Evolutionary conservation across 2,888 invertebrate genomes (phyloP).

Genomic region (Leptopilina myrica): DNA sequence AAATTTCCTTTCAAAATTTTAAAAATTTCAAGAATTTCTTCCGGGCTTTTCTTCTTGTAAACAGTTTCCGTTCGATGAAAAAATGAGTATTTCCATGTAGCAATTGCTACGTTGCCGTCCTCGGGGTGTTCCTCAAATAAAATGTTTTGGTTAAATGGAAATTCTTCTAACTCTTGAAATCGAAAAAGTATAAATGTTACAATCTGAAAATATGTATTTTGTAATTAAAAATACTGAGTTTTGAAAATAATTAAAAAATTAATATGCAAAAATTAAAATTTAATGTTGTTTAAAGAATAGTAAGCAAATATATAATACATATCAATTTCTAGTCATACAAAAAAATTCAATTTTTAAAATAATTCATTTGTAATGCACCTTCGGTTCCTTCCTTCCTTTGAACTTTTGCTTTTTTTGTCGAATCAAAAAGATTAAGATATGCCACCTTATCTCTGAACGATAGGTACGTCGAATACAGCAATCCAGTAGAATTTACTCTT

Average conservation of each 20-base stretch:
- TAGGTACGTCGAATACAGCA: not conserved
- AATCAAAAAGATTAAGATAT: not conserved
- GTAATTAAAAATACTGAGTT: not conserved
- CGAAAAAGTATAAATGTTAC: not conserved
- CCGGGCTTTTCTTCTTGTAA: too few relatives aligned
- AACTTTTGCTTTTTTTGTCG: not conserved
- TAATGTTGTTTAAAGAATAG: not conserved
- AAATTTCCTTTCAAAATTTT: too few relatives aligned
- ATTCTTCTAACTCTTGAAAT: not conserved
- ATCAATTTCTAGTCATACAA: not conserved
- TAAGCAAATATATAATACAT: not conserved
- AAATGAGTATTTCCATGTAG: too few relatives aligned
- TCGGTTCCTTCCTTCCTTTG: not conserved
- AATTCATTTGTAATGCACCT: not conserved
- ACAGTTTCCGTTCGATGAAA: too few relatives aligned
- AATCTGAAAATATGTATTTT: not conserved
- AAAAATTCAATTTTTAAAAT: not conserved
- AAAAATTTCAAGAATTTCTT: too few relatives aligned
- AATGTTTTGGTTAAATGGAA: too few relatives aligned
- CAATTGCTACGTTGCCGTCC: too few relatives aligned
- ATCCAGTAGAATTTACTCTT: not conserved
- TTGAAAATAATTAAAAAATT: not conserved
- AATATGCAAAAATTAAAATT: slow-evolving; percentile 3
- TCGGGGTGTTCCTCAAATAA: too few relatives aligned
- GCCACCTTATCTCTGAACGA: not conserved